These are phyloP conservation scores for Paralichthys olivaceus DNA, from an alignment of 2,113 vertebrate genomes.

Conservation along the genomic window DNA sequence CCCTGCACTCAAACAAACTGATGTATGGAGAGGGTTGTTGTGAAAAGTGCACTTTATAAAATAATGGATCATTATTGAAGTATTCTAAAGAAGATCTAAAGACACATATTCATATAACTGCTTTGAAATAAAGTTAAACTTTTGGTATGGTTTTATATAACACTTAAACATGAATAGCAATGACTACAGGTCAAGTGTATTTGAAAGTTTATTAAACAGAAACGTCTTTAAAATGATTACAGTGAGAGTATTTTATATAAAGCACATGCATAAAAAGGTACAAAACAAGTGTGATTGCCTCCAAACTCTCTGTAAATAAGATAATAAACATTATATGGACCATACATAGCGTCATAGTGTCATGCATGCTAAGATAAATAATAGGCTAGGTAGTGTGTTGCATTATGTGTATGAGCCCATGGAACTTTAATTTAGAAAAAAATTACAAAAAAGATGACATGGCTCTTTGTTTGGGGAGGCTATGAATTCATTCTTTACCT, in stretches of 20 bases:
- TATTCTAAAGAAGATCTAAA: too few relatives aligned
- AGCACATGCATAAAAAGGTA: constrained; percentile 76
- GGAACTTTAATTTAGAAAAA: constrained; percentile 41
- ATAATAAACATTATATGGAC: constrained; percentile 65
- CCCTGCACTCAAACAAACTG: too few relatives aligned
- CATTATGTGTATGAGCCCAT: constrained; percentile 36
- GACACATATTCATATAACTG: not conserved
- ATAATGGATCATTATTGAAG: too few relatives aligned
- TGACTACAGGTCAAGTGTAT: constrained; percentile 23
- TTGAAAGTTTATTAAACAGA: constrained; percentile 76
- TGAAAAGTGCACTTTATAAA: too few relatives aligned
- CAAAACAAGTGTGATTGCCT: constrained; percentile 63
- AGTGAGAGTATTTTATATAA: constrained; percentile 67
- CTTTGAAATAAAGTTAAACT: not conserved
- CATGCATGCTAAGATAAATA: constrained; percentile 78
- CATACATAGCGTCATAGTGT: constrained; percentile 62
- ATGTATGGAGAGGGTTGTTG: too few relatives aligned
- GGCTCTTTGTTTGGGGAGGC: constrained; percentile 28
- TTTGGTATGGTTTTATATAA: not conserved
- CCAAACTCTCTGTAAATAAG: constrained; percentile 66
- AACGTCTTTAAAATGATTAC: constrained; percentile 73
- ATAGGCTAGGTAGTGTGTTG: constrained; percentile 67
- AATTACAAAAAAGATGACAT: constrained; percentile 24
- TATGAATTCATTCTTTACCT: constrained; percentile 29
- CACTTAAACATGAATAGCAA: not conserved